Percentiles rank a stretch among this genome's conserved stretches.
Evolutionary conservation across 2,888 invertebrate species (phyloP).

Genomic region (Ectropis crepuscularia): DNA sequence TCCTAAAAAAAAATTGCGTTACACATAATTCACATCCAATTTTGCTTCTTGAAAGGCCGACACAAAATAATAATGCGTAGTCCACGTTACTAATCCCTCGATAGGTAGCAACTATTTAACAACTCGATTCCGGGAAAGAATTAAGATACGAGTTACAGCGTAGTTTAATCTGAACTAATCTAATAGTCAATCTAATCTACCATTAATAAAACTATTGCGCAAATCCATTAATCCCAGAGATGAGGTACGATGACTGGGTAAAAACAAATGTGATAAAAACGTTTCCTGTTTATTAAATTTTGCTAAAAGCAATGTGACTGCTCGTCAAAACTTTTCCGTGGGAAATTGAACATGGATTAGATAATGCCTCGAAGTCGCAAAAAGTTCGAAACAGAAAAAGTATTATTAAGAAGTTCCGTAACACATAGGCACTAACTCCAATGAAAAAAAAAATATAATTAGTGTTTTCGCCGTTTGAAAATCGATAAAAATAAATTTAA

Average conservation of each 20-base stretch:
- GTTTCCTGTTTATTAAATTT: slow-evolving; percentile 20
- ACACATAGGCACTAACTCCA: no score
- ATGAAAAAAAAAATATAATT: no score
- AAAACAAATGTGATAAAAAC: slow-evolving; percentile 25
- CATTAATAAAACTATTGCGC: slow-evolving; percentile 22
- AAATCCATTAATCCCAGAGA: slow-evolving; percentile 26
- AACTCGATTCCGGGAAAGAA: slow-evolving; percentile 2
- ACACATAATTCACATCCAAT: no score
- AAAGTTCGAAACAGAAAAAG: no score
- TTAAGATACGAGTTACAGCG: slow-evolving; percentile 7
- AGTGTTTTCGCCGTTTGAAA: no score
- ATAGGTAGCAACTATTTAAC: background rate
- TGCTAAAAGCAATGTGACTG: slow-evolving; percentile 4
- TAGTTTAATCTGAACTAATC: background rate
- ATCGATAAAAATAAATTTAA: no score
- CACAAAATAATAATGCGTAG: background rate
- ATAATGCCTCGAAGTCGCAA: background rate
- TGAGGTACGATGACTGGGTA: slow-evolving; percentile 17
- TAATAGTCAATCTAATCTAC: background rate
- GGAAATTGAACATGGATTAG: background rate
- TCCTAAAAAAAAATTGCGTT: no score
- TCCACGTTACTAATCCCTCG: background rate
- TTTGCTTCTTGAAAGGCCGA: no score
- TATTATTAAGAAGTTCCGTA: no score
- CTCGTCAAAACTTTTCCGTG: background rate